These are phyloP conservation scores for Oreocharis arfaki DNA, from an alignment of 2,113 vertebrate genomes.

Conservation along the genomic window DNA sequence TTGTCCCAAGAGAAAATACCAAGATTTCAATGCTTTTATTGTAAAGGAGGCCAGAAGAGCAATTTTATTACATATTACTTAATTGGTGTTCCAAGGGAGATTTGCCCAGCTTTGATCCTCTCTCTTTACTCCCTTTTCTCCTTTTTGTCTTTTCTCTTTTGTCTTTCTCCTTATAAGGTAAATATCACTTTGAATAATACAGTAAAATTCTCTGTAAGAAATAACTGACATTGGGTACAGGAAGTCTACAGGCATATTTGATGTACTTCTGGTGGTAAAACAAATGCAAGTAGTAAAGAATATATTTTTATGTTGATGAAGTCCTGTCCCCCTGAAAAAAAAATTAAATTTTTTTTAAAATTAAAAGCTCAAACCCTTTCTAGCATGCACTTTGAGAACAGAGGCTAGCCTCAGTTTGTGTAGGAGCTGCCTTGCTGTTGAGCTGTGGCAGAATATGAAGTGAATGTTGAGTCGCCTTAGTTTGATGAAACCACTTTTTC, in stretches of 20 bases:
- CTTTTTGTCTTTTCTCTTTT: neutral
- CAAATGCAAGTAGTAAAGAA: neutral
- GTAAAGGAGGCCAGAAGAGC: neutral
- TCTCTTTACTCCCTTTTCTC: neutral
- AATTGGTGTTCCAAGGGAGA: neutral
- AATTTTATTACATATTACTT: neutral
- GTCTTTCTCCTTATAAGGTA: neutral
- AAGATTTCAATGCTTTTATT: neutral
- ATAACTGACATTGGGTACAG: neutral
- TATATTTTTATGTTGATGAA: neutral
- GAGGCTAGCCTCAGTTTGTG: neutral
- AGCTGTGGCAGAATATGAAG: neutral
- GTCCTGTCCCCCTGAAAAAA: accelerated
- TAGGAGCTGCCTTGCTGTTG: neutral
- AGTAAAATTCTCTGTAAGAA: neutral
- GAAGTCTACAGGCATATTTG: neutral
- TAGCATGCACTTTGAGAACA: neutral
- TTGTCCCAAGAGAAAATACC: neutral
- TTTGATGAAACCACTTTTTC: neutral
- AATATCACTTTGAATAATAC: neutral
- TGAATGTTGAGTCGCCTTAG: neutral
- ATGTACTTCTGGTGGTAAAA: neutral
- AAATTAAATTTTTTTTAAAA: neutral
- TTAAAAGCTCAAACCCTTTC: neutral
- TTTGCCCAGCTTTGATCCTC: neutral